phyloP scores from a whole-genome alignment of 1,140 invertebrate genomes.

The Aphelinus atriplicis region DNA sequence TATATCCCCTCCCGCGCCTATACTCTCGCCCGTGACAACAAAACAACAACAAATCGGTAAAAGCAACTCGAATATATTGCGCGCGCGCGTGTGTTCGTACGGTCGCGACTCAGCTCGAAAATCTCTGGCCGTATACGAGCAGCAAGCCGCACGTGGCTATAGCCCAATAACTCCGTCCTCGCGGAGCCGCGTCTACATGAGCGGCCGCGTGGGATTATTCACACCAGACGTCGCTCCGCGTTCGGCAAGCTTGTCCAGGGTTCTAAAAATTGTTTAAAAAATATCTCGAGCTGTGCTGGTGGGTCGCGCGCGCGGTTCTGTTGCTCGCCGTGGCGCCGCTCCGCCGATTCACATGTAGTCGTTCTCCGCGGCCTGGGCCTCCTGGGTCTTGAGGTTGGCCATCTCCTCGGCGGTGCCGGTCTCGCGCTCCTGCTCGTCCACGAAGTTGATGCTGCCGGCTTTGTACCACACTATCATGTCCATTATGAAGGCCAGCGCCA shows the following conservation, averaged over 20 bases:
- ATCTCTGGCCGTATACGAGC: too few species aligned
- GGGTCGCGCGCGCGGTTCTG: too few species aligned
- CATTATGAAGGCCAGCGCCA: conserved; percentile 83
- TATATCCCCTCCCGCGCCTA: not conserved
- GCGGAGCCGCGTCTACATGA: too few species aligned
- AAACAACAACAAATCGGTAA: conserved; percentile 22
- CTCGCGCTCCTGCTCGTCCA: conserved; percentile 67
- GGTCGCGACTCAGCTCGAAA: too few species aligned
- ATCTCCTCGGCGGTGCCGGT: conserved; percentile 60
- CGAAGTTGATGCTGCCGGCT: conserved; percentile 79
- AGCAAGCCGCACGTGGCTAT: too few species aligned
- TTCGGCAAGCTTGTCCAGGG: too few species aligned
- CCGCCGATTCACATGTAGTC: conserved; percentile 55
- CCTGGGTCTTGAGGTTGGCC: conserved; percentile 61
- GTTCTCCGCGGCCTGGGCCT: conserved; percentile 57
- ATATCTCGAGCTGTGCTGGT: too few species aligned
- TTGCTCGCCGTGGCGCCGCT: conserved; percentile 1
- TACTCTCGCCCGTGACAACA: conserved; percentile 9
- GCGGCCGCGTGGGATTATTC: too few species aligned
- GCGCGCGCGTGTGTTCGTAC: not conserved
- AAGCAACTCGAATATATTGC: conserved; percentile 20
- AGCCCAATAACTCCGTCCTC: too few species aligned
- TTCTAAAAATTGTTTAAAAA: too few species aligned
- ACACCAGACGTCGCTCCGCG: too few species aligned
- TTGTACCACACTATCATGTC: conserved; percentile 86